Conservation (phyloP, 1,140 invertebrate genomes). For the Liolophura sinensis region DNA sequence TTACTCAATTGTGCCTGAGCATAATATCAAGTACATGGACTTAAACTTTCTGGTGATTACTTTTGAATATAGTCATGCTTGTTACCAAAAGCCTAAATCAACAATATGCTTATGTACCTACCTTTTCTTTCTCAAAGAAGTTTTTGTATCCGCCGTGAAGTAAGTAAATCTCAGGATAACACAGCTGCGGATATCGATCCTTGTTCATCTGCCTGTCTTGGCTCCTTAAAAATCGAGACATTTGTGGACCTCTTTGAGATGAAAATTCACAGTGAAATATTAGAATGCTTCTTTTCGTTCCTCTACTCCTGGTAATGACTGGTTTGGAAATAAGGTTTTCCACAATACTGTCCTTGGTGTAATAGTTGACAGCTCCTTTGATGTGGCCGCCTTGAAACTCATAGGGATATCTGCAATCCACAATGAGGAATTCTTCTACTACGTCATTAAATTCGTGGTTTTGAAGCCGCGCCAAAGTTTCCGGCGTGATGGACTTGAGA, state of each 20-base stretch:
- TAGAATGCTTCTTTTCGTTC: conserved; percentile 71
- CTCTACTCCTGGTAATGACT: conserved; percentile 40
- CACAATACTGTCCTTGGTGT: conserved; percentile 74
- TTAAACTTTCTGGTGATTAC: no score
- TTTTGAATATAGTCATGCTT: no score
- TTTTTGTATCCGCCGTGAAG: conserved; percentile 92
- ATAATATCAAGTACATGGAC: no score
- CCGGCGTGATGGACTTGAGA: conserved; percentile 76
- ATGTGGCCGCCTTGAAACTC: conserved; percentile 98
- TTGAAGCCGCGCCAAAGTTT: conserved; percentile 61
- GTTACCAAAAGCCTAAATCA: no score
- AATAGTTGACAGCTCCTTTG: conserved; percentile 79
- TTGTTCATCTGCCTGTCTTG: conserved; percentile 81
- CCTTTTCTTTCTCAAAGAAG: conserved; percentile 74
- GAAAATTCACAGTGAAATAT: conserved; percentile 99
- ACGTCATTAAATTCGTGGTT: conserved; percentile 42
- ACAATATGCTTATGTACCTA: conserved; percentile 18
- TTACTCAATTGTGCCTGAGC: no score
- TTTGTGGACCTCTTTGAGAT: conserved; percentile 87
- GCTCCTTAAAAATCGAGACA: conserved; percentile 84
- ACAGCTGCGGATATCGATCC: conserved; percentile 81
- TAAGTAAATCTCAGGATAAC: conserved; percentile 94
- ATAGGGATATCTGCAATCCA: conserved; percentile 85
- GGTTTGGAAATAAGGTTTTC: conserved; percentile 66
- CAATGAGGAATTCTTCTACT: conserved; percentile 50